Percentiles rank a stretch among this genome's conserved stretches.
phyloP scores from a whole-genome alignment of 2,797 vertebrate species.

The Thalassophryne amazonica region DNA sequence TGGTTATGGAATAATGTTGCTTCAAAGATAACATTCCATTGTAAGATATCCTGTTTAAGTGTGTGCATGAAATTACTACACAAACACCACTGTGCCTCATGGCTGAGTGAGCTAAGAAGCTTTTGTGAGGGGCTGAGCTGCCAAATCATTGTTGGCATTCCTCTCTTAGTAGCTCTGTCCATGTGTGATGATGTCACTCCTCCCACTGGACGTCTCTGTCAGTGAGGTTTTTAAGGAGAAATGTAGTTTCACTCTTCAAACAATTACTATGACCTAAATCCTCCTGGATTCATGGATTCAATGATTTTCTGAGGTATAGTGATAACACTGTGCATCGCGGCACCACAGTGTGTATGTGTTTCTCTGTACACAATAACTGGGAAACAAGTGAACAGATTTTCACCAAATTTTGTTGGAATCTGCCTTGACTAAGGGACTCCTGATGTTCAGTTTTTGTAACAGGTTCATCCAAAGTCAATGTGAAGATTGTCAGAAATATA shows the following conservation, averaged over 20 bases:
- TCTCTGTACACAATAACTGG: no score
- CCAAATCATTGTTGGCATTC: slow-evolving; percentile 72
- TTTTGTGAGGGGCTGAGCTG: slow-evolving; percentile 53
- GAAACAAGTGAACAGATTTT: no score
- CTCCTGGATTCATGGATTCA: background rate
- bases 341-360: no score
- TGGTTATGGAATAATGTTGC: slow-evolving; percentile 48
- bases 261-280: background rate
- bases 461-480: no score
- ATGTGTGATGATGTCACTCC: slow-evolving; percentile 64
- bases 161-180: slow-evolving; percentile 57
- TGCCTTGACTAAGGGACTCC: no score
- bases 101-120: slow-evolving; percentile 66
- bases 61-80: slow-evolving; percentile 69
- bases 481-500: no score
- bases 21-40: slow-evolving; percentile 67
- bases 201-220: slow-evolving; percentile 12
- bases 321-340: background rate
- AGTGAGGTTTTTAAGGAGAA: slow-evolving; percentile 18
- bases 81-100: slow-evolving; percentile 64
- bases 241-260: slow-evolving; percentile 12
- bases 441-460: no score
- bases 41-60: slow-evolving; percentile 69
- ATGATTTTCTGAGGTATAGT: background rate
- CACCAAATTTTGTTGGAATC: no score